A percentile compares a stretch with the other conserved stretches of the same genome.
phyloP scores from a whole-genome alignment of 2,797 vertebrate genomes.

The Vireo griseus region DNA sequence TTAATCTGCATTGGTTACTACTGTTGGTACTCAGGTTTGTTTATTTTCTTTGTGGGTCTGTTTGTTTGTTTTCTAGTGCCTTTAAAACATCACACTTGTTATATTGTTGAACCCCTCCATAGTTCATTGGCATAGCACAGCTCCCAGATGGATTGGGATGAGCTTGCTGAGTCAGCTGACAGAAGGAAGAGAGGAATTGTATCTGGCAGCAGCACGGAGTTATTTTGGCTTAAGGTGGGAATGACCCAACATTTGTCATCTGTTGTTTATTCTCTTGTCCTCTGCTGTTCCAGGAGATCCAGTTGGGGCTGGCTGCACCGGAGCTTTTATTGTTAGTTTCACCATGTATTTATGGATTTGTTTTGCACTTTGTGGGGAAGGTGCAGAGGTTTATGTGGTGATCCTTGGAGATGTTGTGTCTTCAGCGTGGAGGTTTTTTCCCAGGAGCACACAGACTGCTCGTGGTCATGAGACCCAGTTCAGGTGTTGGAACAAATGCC shows the following conservation, averaged over 20 bases:
- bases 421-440: not conserved
- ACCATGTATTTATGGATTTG: not conserved
- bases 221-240: not conserved
- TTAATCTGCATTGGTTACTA: not conserved
- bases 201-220: not conserved
- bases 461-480: rapidly evolving
- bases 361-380: not conserved
- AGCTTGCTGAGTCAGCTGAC: not conserved
- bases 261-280: not conserved
- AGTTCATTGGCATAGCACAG: not conserved
- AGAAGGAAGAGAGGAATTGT: not conserved
- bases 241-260: not conserved
- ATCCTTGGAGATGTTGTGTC: not conserved
- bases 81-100: not conserved
- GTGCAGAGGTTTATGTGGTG: not conserved
- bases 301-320: not conserved
- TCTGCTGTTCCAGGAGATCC: not conserved
- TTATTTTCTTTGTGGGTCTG: not conserved
- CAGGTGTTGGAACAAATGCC: rapidly evolving
- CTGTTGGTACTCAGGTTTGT: rapidly evolving
- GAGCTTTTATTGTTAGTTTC: not conserved
- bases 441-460: not conserved
- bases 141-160: not conserved
- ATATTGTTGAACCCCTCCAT: not conserved
- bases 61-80: not conserved